Evolutionary conservation across 1,140 invertebrate species (phyloP).

Genomic region (Heterodera carotae): DNA sequence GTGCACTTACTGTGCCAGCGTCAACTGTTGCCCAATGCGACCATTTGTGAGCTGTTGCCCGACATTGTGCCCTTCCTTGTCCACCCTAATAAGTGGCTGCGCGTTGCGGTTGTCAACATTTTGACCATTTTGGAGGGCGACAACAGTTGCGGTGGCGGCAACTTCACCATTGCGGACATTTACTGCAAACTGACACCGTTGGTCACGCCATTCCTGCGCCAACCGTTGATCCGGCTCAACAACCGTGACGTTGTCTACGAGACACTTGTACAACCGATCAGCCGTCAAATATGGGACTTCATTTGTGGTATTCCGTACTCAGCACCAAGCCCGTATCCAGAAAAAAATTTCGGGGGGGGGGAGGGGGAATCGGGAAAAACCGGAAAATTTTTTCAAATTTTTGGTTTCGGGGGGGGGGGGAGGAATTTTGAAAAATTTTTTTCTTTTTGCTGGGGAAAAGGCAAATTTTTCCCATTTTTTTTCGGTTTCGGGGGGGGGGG

Average conservation of each 20-base stretch:
- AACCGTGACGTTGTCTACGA: constrained; percentile 39
- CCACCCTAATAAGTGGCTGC: constrained; percentile 55
- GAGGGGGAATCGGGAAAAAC: too few species aligned
- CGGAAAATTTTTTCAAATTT: too few species aligned
- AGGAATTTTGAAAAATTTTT: too few species aligned
- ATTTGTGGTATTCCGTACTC: constrained; percentile 29
- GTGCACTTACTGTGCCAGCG: constrained; percentile 39
- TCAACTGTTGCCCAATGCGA: constrained; percentile 38
- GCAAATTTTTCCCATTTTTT: too few species aligned
- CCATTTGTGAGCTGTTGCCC: constrained; percentile 40
- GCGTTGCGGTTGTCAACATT: constrained; percentile 49
- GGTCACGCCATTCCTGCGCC: constrained; percentile 31
- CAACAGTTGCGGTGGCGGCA: not conserved
- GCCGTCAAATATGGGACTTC: constrained; percentile 50
- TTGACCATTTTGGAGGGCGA: constrained; percentile 38
- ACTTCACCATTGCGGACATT: constrained; percentile 46
- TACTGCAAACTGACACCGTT: constrained; percentile 50
- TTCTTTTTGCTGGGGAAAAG: too few species aligned
- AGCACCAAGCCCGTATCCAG: too few species aligned
- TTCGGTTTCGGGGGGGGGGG: too few species aligned
- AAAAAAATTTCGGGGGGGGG: too few species aligned
- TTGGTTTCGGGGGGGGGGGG: too few species aligned
- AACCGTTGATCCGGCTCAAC: constrained; percentile 47
- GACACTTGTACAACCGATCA: constrained; percentile 41
- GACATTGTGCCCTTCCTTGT: constrained; percentile 52